Evolutionary conservation across 2,113 vertebrate genomes (phyloP).

Genomic region (Neolamprologus hecqui): DNA sequence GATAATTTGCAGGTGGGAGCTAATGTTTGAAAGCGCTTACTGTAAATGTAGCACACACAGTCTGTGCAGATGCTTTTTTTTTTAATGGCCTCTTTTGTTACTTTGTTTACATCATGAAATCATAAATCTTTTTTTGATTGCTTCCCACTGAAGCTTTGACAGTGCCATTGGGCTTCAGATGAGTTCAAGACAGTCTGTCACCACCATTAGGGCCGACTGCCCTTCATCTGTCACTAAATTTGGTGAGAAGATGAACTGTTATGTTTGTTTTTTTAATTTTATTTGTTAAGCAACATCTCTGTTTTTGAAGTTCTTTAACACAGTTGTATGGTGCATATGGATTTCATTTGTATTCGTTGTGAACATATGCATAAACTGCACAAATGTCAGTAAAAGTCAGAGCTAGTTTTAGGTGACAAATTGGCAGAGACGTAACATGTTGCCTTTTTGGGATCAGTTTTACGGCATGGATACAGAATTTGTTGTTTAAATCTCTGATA

Average conservation of each 20-base stretch:
- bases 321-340: not conserved
- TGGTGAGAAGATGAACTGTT: conserved; percentile 72
- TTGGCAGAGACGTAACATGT: conserved; percentile 25
- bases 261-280: not conserved
- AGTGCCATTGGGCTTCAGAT: conserved; percentile 82
- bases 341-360: conserved; percentile 30
- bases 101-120: not conserved
- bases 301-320: not conserved
- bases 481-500: not conserved
- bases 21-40: conserved; percentile 3
- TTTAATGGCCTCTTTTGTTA: not conserved
- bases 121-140: not conserved
- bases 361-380: conserved; percentile 22
- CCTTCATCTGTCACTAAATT: conserved; percentile 78
- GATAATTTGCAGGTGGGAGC: conserved; percentile 23
- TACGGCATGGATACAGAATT: not conserved
- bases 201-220: conserved; percentile 79
- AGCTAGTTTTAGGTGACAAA: conserved; percentile 20
- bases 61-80: not conserved
- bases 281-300: not conserved
- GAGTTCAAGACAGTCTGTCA: conserved; percentile 62
- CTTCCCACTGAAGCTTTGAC: conserved; percentile 75
- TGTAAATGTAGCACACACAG: not conserved
- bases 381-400: conserved; percentile 17
- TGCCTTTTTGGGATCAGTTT: conserved; percentile 18